Evolutionary conservation across 2,797 vertebrate genomes (phyloP).

Genomic region (Melanotaenia maccullochi): DNA sequence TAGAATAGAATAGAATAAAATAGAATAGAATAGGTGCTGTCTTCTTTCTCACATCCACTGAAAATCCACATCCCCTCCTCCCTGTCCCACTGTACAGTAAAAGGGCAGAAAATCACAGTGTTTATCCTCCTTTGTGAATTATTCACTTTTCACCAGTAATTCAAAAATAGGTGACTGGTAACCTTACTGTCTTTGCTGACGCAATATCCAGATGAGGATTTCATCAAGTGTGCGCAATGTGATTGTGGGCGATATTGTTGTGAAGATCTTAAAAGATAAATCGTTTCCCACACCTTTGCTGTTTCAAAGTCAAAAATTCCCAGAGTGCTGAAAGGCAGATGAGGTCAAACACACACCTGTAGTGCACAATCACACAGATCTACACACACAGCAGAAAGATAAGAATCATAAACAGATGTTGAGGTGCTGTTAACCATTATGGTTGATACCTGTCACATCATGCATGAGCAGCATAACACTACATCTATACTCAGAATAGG

Average conservation of each 20-base stretch:
- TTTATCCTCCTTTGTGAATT: slow-evolving; percentile 63
- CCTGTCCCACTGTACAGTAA: slow-evolving; percentile 26
- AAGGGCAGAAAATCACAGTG: slow-evolving; percentile 41
- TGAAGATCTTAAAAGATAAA: slow-evolving; percentile 77
- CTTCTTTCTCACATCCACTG: slow-evolving; percentile 20
- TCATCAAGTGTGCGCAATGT: slow-evolving; percentile 73
- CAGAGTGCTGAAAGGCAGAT: slow-evolving; percentile 75
- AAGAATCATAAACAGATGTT: slow-evolving; percentile 51
- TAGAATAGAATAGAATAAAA: no score
- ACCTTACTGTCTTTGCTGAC: slow-evolving; percentile 74
- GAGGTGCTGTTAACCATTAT: slow-evolving; percentile 4
- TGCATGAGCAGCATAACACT: slow-evolving; percentile 1
- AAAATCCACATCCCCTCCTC: slow-evolving; percentile 25
- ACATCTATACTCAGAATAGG: background rate
- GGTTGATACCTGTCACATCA: slow-evolving; percentile 23
- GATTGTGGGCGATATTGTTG: slow-evolving; percentile 73
- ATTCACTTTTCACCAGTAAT: slow-evolving; percentile 70
- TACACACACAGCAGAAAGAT: slow-evolving; percentile 47
- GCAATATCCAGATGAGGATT: slow-evolving; percentile 74
- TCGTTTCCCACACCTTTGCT: slow-evolving; percentile 82
- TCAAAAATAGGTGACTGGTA: slow-evolving; percentile 76
- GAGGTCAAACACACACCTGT: slow-evolving; percentile 50
- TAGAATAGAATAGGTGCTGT: slow-evolving; percentile 4
- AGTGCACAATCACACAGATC: slow-evolving; percentile 36
- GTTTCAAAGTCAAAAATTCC: slow-evolving; percentile 83